These are phyloP conservation scores for Furcifer pardalis DNA, from an alignment of 2,797 vertebrate genomes.

Conservation along the genomic window DNA sequence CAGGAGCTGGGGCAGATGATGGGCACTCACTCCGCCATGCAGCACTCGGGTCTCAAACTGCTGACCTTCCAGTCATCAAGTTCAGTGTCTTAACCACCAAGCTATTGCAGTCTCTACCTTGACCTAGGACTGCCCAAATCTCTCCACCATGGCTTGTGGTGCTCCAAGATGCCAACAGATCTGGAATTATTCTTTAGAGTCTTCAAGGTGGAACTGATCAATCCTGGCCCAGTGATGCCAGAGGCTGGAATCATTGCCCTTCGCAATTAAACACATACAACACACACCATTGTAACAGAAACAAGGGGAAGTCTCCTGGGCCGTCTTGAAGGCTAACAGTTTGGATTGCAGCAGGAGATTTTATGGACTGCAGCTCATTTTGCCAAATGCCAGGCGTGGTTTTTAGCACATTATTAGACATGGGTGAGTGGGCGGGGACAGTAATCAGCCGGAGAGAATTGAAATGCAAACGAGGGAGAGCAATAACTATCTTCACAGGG, in stretches of 20 bases:
- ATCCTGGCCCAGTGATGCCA: background rate
- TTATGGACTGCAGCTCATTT: background rate
- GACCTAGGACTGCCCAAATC: too few relatives aligned
- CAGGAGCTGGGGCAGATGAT: too few relatives aligned
- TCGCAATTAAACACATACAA: too few relatives aligned
- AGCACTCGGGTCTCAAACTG: too few relatives aligned
- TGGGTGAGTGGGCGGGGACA: background rate
- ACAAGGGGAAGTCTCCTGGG: background rate
- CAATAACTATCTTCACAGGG: background rate
- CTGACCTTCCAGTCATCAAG: too few relatives aligned
- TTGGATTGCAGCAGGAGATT: background rate
- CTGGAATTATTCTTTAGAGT: background rate
- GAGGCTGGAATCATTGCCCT: too few relatives aligned
- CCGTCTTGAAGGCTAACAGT: background rate
- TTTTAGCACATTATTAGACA: background rate
- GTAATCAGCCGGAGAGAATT: background rate
- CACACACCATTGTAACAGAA: background rate
- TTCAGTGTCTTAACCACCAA: too few relatives aligned
- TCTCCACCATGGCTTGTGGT: background rate
- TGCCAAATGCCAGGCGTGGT: background rate
- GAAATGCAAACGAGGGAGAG: background rate
- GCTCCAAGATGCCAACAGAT: background rate
- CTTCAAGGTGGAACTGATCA: too few relatives aligned
- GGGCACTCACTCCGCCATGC: too few relatives aligned
- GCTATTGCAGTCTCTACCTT: too few relatives aligned